Percentiles rank a stretch among this genome's conserved stretches.
Evolutionary conservation across 2,113 vertebrate genomes (phyloP).

Genomic region (Abramis brama): DNA sequence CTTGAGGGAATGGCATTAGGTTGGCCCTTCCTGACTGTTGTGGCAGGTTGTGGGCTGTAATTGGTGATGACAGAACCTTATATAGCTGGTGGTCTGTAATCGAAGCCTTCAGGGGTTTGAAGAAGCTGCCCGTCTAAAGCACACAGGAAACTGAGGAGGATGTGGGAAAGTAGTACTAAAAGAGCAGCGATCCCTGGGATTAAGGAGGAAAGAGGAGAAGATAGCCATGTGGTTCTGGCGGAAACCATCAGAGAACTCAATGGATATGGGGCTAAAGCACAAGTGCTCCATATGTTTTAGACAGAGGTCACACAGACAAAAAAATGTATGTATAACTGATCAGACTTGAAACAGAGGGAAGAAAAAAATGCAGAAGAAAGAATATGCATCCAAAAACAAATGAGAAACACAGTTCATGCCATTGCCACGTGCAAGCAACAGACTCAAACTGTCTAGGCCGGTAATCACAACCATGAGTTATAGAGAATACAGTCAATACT

Average conservation of each 20-base stretch:
- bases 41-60: slow-evolving; percentile 60
- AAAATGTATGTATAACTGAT: not conserved
- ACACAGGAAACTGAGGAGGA: slow-evolving; percentile 39
- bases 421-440: not conserved
- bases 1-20: slow-evolving; percentile 15
- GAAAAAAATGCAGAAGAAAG: not conserved
- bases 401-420: not conserved
- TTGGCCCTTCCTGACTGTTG: not conserved
- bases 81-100: slow-evolving; percentile 62
- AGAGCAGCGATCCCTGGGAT: slow-evolving; percentile 52
- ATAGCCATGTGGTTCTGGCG: slow-evolving; percentile 22
- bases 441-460: not conserved
- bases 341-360: not conserved
- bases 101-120: slow-evolving; percentile 58
- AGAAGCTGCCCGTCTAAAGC: slow-evolving; percentile 63
- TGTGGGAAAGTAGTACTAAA: slow-evolving; percentile 14
- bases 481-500: not conserved
- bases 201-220: slow-evolving; percentile 47
- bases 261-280: slow-evolving; percentile 23
- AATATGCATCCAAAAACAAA: not conserved
- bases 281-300: not conserved
- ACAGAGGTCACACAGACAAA: not conserved
- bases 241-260: slow-evolving; percentile 3
- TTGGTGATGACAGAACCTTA: slow-evolving; percentile 58
- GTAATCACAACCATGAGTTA: slow-evolving; percentile 14